Percentiles rank a stretch among this genome's conserved stretches.
Evolutionary conservation across 2,888 invertebrate genomes (phyloP).

Genomic region (Leptinotarsa tumamoca): DNA sequence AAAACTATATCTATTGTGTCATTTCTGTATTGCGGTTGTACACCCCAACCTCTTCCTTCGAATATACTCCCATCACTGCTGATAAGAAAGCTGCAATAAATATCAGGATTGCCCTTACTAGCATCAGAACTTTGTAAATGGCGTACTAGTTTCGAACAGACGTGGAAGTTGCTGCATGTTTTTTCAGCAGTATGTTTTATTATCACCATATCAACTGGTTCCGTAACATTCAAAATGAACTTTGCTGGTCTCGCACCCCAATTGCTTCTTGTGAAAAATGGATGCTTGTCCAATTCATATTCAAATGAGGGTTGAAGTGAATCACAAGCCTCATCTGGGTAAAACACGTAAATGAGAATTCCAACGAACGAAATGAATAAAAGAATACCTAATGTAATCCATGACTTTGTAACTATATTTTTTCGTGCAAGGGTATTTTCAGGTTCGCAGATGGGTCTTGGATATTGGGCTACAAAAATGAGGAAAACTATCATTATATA

Average conservation of each 20-base stretch:
- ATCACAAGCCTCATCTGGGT: no score
- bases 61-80: conserved; percentile 85
- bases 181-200: conserved; percentile 69
- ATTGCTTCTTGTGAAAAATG: conserved; percentile 8
- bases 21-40: conserved; percentile 54
- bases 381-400: no score
- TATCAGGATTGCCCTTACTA: conserved; percentile 62
- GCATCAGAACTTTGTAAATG: conserved; percentile 65
- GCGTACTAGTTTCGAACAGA: conserved; percentile 68
- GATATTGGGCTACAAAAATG: no score
- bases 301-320: no score
- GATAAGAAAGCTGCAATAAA: conserved; percentile 67
- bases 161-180: conserved; percentile 63
- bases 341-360: no score
- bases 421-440: no score
- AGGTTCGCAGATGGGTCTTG: no score
- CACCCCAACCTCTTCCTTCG: conserved; percentile 70
- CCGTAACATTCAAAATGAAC: conserved; percentile 1
- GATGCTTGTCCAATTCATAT: background rate
- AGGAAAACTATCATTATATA: no score
- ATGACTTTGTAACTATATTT: no score
- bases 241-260: conserved; percentile 74
- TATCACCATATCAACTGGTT: conserved; percentile 59
- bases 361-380: no score
- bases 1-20: conserved; percentile 47